Evolutionary conservation across 53 echinoderm and acorn worm genomes (phyloP), one percentile per base, ranked within the genome.

Genomic region (Actinopyga echinites): DNA sequence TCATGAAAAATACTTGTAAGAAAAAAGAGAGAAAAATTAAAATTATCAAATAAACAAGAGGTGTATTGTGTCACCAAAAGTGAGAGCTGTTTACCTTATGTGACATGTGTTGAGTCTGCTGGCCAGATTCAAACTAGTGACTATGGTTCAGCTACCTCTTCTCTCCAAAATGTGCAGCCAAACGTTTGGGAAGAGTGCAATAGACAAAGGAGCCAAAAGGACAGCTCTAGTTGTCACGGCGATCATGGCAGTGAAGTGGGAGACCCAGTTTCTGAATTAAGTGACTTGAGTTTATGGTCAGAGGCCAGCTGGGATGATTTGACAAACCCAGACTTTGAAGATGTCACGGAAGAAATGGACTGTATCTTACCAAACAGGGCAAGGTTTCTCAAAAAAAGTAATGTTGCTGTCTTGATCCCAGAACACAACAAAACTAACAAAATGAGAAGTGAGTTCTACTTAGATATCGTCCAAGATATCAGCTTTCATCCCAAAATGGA

Each of bases 231-330:
- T 85, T 96, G 97, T 75, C 84, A 88, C 81, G 90, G 93, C 21
- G 92, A 96, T 79, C 88, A 86, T 36, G 97, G 97, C 24, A 94
- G 94, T 37, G 97, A 92, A 64, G 87, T 83, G 45, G 94, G 75
- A 17, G 88, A 90, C n/a, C 33, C 74, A 35, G 19, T 66, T 8
- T 79, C 32, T 45, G 83, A 84, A 25, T 52, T 45, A 7, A 67
- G 86, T 15, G 91, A 91, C 30, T 65, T 38, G 13, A 85, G 89
- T 38, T 93, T 88, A 35, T 59, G 79, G 20, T 93, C 89, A 26
- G 85, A 93, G 9, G 79, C 85, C 59, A 89, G 91, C 42, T 83
- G 86, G 60, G 83, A 91, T 45, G 89, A 91, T 23, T 66, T 96
- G 42, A 82, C 82, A 53, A 85, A 87, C 58, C 82, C 91, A 32